Evolutionary conservation across 2,888 invertebrate species (phyloP).

Genomic region (Lingula anatina): DNA sequence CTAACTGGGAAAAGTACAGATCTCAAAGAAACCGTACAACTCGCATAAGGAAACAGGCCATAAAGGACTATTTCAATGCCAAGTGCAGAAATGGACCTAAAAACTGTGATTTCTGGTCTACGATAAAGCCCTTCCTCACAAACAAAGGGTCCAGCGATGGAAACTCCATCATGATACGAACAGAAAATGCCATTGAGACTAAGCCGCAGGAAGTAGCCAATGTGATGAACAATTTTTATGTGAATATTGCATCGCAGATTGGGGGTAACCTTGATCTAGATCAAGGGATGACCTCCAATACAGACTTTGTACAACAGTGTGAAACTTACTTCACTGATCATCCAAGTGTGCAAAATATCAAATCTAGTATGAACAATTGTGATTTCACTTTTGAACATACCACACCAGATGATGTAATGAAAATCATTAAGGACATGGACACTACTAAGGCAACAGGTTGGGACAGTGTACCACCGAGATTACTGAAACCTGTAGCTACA

Average conservation of each 20-base stretch:
- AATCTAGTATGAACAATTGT: not conserved
- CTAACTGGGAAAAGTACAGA: not conserved
- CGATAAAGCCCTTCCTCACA: conserved; percentile 1
- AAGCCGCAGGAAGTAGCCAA: not conserved
- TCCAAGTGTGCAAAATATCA: not conserved
- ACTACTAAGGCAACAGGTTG: conserved; percentile 3
- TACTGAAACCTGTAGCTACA: not conserved
- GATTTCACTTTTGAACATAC: conserved; percentile 1
- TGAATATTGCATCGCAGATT: not conserved
- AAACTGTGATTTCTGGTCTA: not conserved
- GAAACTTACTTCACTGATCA: not conserved
- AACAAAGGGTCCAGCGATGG: not conserved
- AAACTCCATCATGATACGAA: not conserved
- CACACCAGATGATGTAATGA: not conserved
- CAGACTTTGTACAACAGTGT: not conserved
- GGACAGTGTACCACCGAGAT: conserved; percentile 4
- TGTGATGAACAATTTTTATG: conserved; percentile 4
- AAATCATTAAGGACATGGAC: not conserved
- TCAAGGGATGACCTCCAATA: not conserved
- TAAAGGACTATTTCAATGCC: not conserved
- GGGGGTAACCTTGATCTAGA: not conserved
- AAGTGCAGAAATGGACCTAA: not conserved
- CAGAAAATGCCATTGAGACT: not conserved
- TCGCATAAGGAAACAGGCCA: not conserved
- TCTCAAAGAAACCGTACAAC: not conserved